A percentile compares a stretch with the other conserved stretches of the same genome.
These are phyloP conservation scores for Trematomus bernacchii DNA, from an alignment of 2,797 vertebrate species.

Conservation along the genomic window DNA sequence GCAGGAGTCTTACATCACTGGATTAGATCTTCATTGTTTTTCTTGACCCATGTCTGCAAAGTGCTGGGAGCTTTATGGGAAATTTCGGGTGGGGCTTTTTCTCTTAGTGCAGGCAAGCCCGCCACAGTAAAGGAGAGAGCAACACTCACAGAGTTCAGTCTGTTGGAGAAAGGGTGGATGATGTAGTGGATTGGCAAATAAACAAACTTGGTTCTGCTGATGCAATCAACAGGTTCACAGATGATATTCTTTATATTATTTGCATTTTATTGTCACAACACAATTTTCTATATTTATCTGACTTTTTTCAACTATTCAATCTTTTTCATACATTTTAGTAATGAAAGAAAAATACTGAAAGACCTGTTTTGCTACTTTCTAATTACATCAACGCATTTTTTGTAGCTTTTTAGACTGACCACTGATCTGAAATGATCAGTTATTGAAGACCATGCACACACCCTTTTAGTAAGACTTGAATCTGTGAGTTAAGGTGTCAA, in stretches of 20 bases:
- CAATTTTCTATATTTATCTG: too few species aligned
- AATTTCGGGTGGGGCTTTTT: conserved; percentile 71
- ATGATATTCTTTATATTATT: conserved; percentile 16
- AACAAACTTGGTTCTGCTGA: conserved; percentile 12
- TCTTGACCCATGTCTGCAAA: conserved; percentile 25
- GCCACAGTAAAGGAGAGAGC: conserved; percentile 32
- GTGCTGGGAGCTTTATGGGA: conserved; percentile 31
- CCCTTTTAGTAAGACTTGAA: not conserved
- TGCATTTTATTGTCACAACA: too few species aligned
- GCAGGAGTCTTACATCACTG: conserved; percentile 19
- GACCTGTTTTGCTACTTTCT: not conserved
- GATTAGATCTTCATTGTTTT: conserved; percentile 25
- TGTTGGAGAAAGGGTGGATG: conserved; percentile 3
- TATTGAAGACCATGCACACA: not conserved
- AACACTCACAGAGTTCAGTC: conserved; percentile 12
- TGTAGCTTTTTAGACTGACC: not conserved
- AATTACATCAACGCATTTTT: not conserved
- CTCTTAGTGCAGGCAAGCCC: not conserved
- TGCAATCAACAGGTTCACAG: conserved; percentile 66
- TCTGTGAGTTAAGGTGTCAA: not conserved
- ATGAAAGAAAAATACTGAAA: conserved; percentile 15
- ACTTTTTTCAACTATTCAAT: too few species aligned
- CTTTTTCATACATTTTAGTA: conserved; percentile 1
- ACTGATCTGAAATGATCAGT: not conserved
- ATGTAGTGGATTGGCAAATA: not conserved